phyloP scores from a whole-genome alignment of 1,140 invertebrate species.

The Tigriopus japonicus region DNA sequence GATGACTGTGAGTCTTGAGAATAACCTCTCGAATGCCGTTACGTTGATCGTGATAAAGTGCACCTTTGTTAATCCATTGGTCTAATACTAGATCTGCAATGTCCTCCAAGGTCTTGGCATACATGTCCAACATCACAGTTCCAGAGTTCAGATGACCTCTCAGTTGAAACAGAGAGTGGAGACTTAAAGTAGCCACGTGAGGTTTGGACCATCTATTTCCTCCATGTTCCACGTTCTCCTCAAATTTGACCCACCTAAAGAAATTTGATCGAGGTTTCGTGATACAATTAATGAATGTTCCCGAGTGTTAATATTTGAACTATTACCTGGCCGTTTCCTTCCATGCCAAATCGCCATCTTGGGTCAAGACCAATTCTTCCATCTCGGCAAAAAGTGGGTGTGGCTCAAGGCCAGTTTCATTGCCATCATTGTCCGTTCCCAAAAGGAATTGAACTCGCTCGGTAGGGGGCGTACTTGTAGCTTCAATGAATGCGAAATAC shows the following conservation, averaged over 20 bases:
- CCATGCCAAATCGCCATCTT: conserved; percentile 28
- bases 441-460: too few species aligned
- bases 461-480: too few species aligned
- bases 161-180: conserved; percentile 33
- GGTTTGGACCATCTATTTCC: conserved; percentile 59
- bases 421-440: too few species aligned
- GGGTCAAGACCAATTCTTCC: conserved; percentile 26
- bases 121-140: conserved; percentile 24
- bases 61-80: too few species aligned
- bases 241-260: conserved; percentile 30
- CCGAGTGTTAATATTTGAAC: too few species aligned
- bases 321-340: conserved; percentile 32
- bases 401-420: conserved; percentile 17
- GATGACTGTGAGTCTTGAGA: too few species aligned
- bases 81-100: too few species aligned
- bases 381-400: conserved; percentile 29
- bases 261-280: neutral
- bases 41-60: too few species aligned
- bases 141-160: conserved; percentile 25
- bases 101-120: neutral
- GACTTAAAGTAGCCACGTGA: conserved; percentile 54
- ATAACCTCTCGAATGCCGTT: too few species aligned
- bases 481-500: too few species aligned
- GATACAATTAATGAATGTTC: neutral
- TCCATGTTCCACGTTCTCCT: conserved; percentile 30